Evolutionary conservation across 2,888 invertebrate species (phyloP), one percentile per base, ranked within the genome.

Genomic region (Xanthorhoe spadicearia): DNA sequence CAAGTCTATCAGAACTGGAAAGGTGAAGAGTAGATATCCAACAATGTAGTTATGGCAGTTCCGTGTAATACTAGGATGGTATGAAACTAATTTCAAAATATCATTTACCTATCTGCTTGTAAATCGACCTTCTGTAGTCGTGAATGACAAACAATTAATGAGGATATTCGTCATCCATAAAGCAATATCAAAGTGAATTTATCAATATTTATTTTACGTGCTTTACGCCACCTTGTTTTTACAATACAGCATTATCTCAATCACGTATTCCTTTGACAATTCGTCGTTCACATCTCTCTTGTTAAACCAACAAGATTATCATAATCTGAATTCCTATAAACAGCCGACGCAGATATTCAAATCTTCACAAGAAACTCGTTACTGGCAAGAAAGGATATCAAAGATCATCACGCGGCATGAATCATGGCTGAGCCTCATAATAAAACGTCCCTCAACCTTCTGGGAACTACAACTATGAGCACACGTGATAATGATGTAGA

Each of bases 391-490:
- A 83, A 83, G 83, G 84, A 85, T 88, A 90, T 89, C 89, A 87
- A 77, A 88, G 85, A 89, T 86, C 84, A 86, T 84, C 83, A 80
- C 69, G 71, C 61, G 59, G 68, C 80, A 84, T 89, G 89, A 89
- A 84, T 88, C 88, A 89, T 83, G 82, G 72, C 77, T 73, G 69
- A 73, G 69, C 69, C 73, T 73, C 74, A 78, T 81, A 78, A 82
- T 83, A 84, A 84, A 83, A 82, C 81, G 75, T 75, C 77, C 77
- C 68, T 71, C 82, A 81, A 80, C 88, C 87, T 90, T 90, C 90
- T 83, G 74, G 77, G 90, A 90, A 90, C 70, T 78, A 78, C 81
- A 75, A 76, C 74, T 77, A 78, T 60, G 75, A 68, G 61, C 66
- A 68, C 70, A 78, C 78, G 77, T 82, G 80, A 71, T 73, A 72